phyloP scores from a whole-genome alignment of 1,140 invertebrate genomes.

The Lineus longissimus region DNA sequence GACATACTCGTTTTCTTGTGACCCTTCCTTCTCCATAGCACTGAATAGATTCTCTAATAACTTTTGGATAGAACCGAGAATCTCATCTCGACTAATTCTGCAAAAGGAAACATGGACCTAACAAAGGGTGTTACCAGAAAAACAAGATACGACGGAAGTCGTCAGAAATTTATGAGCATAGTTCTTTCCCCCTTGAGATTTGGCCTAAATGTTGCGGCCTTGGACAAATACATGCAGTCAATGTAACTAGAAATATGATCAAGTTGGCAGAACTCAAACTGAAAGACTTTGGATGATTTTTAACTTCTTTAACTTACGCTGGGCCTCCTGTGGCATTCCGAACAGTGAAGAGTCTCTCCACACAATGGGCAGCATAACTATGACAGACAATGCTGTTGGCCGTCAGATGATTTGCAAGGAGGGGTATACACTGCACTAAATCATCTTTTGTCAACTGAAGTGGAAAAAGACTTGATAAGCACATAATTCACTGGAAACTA shows the following conservation, averaged over 20 bases:
- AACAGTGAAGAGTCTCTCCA: slow-evolving; percentile 84
- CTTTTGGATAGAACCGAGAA: slow-evolving; percentile 55
- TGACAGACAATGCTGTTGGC: slow-evolving; percentile 81
- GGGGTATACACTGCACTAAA: slow-evolving; percentile 66
- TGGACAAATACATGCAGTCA: no score
- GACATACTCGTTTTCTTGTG: slow-evolving; percentile 91
- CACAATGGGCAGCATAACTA: slow-evolving; percentile 85
- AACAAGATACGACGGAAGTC: no score
- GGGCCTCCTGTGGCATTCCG: slow-evolving; percentile 54
- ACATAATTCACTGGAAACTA: no score
- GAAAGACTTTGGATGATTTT: no score
- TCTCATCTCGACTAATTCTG: slow-evolving; percentile 59
- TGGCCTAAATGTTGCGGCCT: no score
- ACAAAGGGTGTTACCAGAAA: slow-evolving; percentile 1
- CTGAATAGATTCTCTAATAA: slow-evolving; percentile 74
- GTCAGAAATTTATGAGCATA: no score
- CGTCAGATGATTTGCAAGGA: slow-evolving; percentile 71
- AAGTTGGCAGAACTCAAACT: no score
- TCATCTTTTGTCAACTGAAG: slow-evolving; percentile 69
- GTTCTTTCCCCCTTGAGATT: no score
- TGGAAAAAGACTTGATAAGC: slow-evolving; percentile 3
- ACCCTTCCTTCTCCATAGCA: slow-evolving; percentile 67
- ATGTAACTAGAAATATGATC: no score
- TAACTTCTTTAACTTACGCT: no score
- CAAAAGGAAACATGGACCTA: slow-evolving; percentile 27